A percentile compares a stretch with the other conserved stretches of the same genome.
phyloP scores from a whole-genome alignment of 2,888 invertebrate species.

The Tipula helvola region DNA sequence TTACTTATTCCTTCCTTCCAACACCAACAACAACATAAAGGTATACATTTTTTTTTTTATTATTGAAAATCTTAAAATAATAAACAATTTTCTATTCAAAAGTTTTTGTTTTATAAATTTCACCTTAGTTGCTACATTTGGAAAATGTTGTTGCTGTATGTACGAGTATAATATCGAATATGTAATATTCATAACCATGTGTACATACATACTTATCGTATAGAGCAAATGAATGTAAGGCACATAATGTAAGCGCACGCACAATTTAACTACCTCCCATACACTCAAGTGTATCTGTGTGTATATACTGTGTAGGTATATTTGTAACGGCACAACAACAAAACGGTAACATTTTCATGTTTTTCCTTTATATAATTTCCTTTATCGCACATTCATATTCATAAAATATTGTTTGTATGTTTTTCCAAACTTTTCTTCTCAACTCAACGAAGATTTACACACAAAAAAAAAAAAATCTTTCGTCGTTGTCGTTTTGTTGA shows the following conservation, averaged over 20 bases:
- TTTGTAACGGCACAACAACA: not conserved
- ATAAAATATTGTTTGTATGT: not conserved
- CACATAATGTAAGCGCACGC: not conserved
- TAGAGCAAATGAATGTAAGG: not conserved
- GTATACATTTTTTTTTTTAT: not conserved
- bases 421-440: not conserved
- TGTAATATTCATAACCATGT: not conserved
- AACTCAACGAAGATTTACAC: not conserved
- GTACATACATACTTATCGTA: not conserved
- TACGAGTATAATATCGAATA: not conserved
- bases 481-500: not conserved
- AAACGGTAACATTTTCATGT: not conserved
- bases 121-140: not conserved
- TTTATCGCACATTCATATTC: not conserved
- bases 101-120: not conserved
- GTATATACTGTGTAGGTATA: not conserved
- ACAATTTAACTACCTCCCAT: constrained; percentile 4
- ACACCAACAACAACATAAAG: not conserved
- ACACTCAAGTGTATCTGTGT: not conserved
- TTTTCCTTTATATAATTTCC: not conserved
- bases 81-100: not conserved
- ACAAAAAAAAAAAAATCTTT: not conserved
- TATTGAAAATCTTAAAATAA: not conserved
- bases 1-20: not conserved
- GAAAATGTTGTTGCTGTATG: not conserved